These are phyloP conservation scores for Drosophila pectinifera DNA, from an alignment of 1,140 invertebrate genomes.

Conservation along the genomic window DNA sequence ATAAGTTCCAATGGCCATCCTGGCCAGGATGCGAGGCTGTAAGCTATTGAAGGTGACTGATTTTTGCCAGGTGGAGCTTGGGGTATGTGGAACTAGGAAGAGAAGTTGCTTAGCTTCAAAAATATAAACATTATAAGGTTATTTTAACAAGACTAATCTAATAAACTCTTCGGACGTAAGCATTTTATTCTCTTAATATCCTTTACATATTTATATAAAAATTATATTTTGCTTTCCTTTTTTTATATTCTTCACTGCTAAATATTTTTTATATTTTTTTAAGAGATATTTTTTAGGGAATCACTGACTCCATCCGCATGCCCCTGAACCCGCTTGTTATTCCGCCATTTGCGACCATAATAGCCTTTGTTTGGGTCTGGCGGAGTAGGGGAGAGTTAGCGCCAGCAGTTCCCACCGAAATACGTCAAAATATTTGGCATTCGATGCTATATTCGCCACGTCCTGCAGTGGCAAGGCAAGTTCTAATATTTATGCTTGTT, in stretches of 20 bases:
- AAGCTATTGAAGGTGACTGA: conserved; percentile 33
- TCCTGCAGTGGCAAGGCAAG: conserved; percentile 30
- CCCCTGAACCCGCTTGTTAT: conserved; percentile 53
- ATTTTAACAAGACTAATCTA: no score
- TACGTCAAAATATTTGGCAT: conserved; percentile 83
- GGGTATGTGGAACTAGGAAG: conserved; percentile 22
- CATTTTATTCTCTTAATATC: no score
- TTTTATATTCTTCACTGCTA: not conserved
- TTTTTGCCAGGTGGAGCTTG: not conserved
- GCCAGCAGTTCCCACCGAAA: conserved; percentile 50
- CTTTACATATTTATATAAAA: no score
- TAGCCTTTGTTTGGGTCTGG: conserved; percentile 56
- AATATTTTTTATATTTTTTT: no score
- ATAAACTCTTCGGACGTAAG: no score
- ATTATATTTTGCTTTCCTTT: not conserved
- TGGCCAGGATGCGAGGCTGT: conserved; percentile 16
- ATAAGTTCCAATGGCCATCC: conserved; percentile 62
- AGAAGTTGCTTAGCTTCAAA: no score
- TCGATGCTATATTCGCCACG: conserved; percentile 66
- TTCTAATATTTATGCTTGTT: conserved; percentile 70
- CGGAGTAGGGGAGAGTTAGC: not conserved
- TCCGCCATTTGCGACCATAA: conserved; percentile 70
- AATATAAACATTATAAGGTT: not conserved
- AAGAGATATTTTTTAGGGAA: not conserved
- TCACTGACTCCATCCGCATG: not conserved